Percentiles rank a stretch among this genome's conserved stretches.
phyloP scores from a whole-genome alignment of 2,113 vertebrate species.

The Notarius lentiginosus region DNA sequence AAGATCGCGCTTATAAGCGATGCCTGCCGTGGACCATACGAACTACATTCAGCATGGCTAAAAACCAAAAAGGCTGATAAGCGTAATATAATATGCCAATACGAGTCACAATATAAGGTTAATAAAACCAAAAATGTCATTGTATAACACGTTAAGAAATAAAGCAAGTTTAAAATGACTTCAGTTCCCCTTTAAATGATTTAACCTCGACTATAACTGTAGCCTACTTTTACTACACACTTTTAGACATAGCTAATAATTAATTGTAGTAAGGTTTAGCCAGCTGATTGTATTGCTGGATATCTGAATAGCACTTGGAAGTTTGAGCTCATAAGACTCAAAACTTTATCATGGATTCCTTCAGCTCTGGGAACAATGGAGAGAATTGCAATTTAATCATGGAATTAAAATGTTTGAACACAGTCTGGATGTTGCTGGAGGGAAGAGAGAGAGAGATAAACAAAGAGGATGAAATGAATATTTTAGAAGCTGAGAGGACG shows the following conservation, averaged over 20 bases:
- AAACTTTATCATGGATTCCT: neutral
- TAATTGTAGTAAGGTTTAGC: neutral
- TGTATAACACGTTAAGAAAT: too few species aligned
- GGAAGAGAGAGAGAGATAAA: neutral
- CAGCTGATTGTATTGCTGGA: neutral
- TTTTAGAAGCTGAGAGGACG: conserved; percentile 10
- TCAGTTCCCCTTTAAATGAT: too few species aligned
- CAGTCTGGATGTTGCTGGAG: neutral
- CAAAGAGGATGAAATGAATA: conserved; percentile 23
- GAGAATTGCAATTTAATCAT: neutral
- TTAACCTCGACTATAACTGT: neutral
- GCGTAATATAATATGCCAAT: too few species aligned
- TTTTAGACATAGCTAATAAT: neutral
- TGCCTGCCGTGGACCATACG: too few species aligned
- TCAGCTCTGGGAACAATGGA: neutral
- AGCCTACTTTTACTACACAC: neutral
- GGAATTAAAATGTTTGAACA: conserved; percentile 19
- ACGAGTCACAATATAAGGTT: too few species aligned
- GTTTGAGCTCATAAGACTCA: neutral
- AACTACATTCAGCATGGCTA: too few species aligned
- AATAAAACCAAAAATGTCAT: too few species aligned
- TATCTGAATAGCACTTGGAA: neutral
- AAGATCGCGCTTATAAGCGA: too few species aligned
- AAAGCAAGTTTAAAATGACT: too few species aligned
- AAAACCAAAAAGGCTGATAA: too few species aligned